A percentile compares a stretch with the other conserved stretches of the same genome.
phyloP scores from a whole-genome alignment of 2,888 invertebrate genomes.

The Panzeria rudis region DNA sequence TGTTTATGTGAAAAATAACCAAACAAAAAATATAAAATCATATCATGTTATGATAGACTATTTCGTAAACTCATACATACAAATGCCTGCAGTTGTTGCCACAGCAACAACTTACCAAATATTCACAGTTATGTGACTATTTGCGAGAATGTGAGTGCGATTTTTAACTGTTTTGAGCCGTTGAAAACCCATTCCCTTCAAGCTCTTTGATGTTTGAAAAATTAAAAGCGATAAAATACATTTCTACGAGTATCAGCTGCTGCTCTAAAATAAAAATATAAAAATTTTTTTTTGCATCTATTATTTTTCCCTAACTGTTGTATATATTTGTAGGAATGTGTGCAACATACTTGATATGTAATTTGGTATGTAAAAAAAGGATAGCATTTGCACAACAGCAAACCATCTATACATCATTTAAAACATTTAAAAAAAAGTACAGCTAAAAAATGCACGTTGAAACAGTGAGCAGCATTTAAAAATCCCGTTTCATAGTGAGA shows the following conservation, averaged over 20 bases:
- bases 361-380: constrained; percentile 22
- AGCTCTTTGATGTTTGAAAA: constrained; percentile 24
- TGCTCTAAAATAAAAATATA: constrained; percentile 48
- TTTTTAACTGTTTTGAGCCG: background rate
- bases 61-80: background rate
- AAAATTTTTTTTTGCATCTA: constrained; percentile 4
- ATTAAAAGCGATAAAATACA: constrained; percentile 62
- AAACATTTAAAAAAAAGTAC: constrained; percentile 32
- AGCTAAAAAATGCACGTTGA: background rate
- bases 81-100: constrained; percentile 16
- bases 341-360: constrained; percentile 25
- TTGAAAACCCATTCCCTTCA: constrained; percentile 37
- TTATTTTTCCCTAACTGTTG: background rate
- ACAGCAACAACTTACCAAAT: constrained; percentile 23
- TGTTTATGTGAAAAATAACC: background rate
- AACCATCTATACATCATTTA: constrained; percentile 32
- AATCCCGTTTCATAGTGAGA: background rate
- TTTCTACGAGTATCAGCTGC: constrained; percentile 61
- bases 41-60: constrained; percentile 22
- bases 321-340: background rate
- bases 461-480: background rate
- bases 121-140: constrained; percentile 31
- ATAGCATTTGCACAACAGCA: constrained; percentile 7
- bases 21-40: background rate
- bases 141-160: background rate